Percentiles rank a stretch among this genome's conserved stretches.
These are phyloP conservation scores for Colletes gigas DNA, from an alignment of 1,140 invertebrate genomes.

Conservation along the genomic window DNA sequence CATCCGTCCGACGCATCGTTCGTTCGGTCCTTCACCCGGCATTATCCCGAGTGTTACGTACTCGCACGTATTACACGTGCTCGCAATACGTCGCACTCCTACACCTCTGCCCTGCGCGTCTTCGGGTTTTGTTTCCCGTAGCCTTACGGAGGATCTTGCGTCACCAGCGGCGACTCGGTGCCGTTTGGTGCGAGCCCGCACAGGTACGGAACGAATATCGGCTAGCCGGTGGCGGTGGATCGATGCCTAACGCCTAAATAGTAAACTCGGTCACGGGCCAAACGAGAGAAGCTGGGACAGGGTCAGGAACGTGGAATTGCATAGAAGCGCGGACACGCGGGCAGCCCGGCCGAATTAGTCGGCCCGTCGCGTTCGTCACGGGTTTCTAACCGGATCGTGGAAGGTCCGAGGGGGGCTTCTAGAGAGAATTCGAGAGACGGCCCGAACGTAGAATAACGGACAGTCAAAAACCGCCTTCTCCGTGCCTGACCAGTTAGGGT, in stretches of 20 bases:
- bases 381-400: constrained; percentile 67
- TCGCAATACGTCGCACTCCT: constrained; percentile 49
- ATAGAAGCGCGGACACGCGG: neutral
- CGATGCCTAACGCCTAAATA: neutral
- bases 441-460: constrained; percentile 72
- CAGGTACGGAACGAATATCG: neutral
- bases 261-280: neutral
- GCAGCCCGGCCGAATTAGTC: constrained; percentile 11
- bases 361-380: too few species aligned
- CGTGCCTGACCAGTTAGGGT: constrained; percentile 26
- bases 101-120: neutral
- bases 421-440: constrained; percentile 38
- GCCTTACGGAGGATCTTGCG: neutral
- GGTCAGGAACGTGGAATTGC: too few species aligned
- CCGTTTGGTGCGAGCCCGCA: too few species aligned
- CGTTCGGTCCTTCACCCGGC: constrained; percentile 72
- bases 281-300: too few species aligned
- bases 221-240: neutral
- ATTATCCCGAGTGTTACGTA: constrained; percentile 65
- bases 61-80: constrained; percentile 66
- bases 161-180: neutral
- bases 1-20: constrained; percentile 58
- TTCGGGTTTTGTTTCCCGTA: neutral
- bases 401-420: constrained; percentile 28
- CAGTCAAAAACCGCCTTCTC: constrained; percentile 68